Base-by-base conservation (phyloP, 2,888 invertebrate species). In the Platycheirus rosarum region DNA sequence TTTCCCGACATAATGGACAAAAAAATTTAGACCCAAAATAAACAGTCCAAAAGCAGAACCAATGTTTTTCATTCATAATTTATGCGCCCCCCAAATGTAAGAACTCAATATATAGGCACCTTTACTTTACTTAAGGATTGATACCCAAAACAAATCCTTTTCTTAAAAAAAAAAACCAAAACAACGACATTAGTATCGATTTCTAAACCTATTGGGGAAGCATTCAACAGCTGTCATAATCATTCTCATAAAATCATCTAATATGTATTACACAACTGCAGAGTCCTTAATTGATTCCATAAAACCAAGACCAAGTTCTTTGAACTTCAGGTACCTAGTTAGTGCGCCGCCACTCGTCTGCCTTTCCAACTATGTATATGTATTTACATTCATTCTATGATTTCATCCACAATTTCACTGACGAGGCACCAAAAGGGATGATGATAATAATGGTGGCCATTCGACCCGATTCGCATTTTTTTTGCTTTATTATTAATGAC, bases 281-380 rank as follows among this genome's bases (percentile, higher is more conserved):
- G n/a, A n/a, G 26, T 13, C 49, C 51, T 29, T 29, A 65, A 40
- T 55, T 32, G 51, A 51, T 35, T 55, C 14, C 20, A 20, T n/a
- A n/a, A 32, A 26, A 46, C 26, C 26, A 65, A 4, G 9, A 48
- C 42, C 16, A 63, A 57, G 65, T 66, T 74, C 49, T 57, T 66
- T 55, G 49, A 74, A 74, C 65, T 49, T 37, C n/a, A 14, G 14
- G 13, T 35, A 11, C n/a, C 13, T 13, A 32, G 20, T n/a, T n/a
- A n/a, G n/a, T n/a, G n/a, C n/a, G n/a, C n/a, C n/a, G 11, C 35
- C 29, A 62, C 46, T 48, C 26, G 11, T 29, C 37, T 48, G n/a
- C 4, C 32, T 7, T 13, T 66, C 29, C 53, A 53, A 42, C n/a
- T 14, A 51, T 32, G 29, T 32, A 16, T n/a, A n/a, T n/a, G n/a